Conservation (phyloP, 2,797 vertebrate genomes). For the Anguilla marmorata region DNA sequence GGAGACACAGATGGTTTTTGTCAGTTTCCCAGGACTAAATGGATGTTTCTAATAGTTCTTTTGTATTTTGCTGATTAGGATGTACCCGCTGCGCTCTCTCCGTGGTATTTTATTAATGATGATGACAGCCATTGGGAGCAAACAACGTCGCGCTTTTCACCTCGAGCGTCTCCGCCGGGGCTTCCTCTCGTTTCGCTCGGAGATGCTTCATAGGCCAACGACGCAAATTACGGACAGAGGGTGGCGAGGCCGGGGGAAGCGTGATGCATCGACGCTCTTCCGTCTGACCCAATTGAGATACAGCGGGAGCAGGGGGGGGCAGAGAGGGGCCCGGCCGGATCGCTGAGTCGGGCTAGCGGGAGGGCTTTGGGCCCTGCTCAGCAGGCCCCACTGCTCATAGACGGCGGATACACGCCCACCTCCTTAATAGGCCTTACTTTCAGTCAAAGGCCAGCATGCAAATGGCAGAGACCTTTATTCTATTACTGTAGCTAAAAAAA, state of each 20-base stretch:
- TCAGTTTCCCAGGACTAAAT: not conserved
- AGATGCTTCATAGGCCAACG: constrained; percentile 31
- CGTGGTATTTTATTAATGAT: not conserved
- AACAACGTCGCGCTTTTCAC: constrained; percentile 21
- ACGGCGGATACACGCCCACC: not conserved
- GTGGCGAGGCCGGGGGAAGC: not conserved
- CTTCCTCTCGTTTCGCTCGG: constrained; percentile 42
- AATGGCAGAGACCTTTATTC: not conserved
- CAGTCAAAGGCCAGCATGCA: not conserved
- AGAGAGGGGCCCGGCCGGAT: not conserved
- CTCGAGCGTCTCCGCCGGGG: constrained; percentile 40
- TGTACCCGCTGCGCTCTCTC: not conserved
- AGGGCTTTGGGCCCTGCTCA: not conserved
- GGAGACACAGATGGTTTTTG: not conserved
- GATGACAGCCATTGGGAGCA: not conserved
- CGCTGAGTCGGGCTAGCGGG: not conserved
- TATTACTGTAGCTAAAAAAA: not conserved
- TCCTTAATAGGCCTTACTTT: not conserved
- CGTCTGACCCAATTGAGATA: constrained; percentile 29
- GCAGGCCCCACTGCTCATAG: not conserved
- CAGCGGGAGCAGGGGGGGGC: not conserved
- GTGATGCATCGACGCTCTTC: constrained; percentile 19
- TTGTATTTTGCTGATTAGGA: not conserved
- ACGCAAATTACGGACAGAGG: constrained; percentile 10
- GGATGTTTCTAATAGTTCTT: not conserved